These are phyloP conservation scores for Prunella strophiata DNA, from an alignment of 2,797 vertebrate genomes.

Conservation along the genomic window DNA sequence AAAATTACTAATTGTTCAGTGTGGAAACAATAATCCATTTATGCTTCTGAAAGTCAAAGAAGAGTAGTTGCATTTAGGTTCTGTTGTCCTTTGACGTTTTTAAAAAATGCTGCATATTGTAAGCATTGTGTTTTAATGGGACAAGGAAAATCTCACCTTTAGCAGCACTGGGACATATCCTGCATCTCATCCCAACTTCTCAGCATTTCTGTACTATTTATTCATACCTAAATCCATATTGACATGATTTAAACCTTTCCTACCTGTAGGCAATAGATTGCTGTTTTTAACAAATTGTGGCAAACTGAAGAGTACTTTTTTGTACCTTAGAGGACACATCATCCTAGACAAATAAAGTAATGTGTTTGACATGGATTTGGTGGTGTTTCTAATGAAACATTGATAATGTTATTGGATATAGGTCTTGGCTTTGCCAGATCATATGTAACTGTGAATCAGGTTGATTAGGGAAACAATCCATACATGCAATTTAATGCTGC, in stretches of 20 bases:
- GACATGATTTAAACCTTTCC: constrained; percentile 79
- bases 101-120: constrained; percentile 87
- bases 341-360: constrained; percentile 92
- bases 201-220: constrained; percentile 88
- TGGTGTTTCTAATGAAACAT: constrained; percentile 80
- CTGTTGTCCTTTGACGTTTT: constrained; percentile 80
- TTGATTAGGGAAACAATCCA: constrained; percentile 15
- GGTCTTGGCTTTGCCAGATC: constrained; percentile 53
- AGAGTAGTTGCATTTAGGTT: constrained; percentile 80
- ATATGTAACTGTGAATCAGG: constrained; percentile 12
- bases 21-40: constrained; percentile 72
- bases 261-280: constrained; percentile 81
- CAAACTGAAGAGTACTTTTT: constrained; percentile 88
- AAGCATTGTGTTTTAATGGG: constrained; percentile 82
- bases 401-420: neutral
- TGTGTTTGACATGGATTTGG: constrained; percentile 86
- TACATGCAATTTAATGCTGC: neutral
- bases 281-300: constrained; percentile 93
- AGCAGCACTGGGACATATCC: constrained; percentile 72
- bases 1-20: constrained; percentile 64
- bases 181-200: constrained; percentile 78
- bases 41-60: constrained; percentile 67
- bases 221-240: constrained; percentile 76
- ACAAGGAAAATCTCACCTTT: constrained; percentile 54
- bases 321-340: constrained; percentile 93